Base-by-base conservation (phyloP, 2,797 vertebrate species). In the Delichon dasypus region DNA sequence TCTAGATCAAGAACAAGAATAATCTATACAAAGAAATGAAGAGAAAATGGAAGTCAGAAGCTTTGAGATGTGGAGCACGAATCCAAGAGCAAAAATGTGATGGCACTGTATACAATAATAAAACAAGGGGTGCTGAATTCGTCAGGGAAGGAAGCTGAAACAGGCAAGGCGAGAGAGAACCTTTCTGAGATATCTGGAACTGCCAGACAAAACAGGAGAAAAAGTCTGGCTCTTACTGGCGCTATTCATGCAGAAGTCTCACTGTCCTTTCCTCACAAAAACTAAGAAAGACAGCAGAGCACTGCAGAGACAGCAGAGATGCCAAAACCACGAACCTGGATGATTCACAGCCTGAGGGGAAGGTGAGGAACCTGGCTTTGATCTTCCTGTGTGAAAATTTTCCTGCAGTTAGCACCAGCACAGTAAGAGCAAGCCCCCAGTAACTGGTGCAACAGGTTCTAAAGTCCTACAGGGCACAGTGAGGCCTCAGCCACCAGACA, bases 391-490 rank as follows among this genome's bases (percentile, higher is more conserved):
- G 82, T 62, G 90, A 92, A 88, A 92, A 75, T 60, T 80, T 88
- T 89, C 71, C 80, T 1, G 1, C 32, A 86, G 47, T 34, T 50
- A 79, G 26, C 51, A 81, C n/a, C 51, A 83, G 13, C 66, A 57
- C 70, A 78, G 47, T 27, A 68, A 40, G 70, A 86, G 36, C 0
- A 85, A 67, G 25, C 25, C 9, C 34, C 36, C 68, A 60, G n/a
- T 44, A 84, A 83, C 95, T 76, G 53, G 89, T 84, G 11, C 44
- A 93, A 86, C 95, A 84, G 70, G 94, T 91, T 95, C 88, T 58
- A 14, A 88, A 92, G 51, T 61, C 57, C 81, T 30, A 76, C 66
- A 36, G 3, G 4, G 50, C 36, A 76, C 45, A 16, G 3, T 47
- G 84, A 90, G 60, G 27, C 53, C 71, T 89, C 13, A 22, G 68